Conservation (phyloP, 2,797 vertebrate genomes). For the Typhlichthys eigenmanni region DNA sequence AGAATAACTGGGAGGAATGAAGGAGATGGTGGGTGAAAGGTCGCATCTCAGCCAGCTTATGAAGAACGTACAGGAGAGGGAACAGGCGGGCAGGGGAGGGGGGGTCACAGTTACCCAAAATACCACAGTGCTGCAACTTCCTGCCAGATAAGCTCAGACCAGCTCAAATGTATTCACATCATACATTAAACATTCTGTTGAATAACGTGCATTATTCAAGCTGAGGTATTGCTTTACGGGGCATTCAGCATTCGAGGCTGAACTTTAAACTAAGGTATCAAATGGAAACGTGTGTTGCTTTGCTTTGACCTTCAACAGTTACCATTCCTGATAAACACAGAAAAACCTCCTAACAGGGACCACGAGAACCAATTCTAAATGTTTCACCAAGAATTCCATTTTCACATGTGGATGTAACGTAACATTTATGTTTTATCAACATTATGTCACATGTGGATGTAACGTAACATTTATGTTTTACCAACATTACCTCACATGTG, state of each 20-base stretch:
- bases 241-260: constrained; percentile 31
- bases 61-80: constrained; percentile 2
- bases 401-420: too few species aligned
- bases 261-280: constrained; percentile 33
- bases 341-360: too few species aligned
- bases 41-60: constrained; percentile 25
- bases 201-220: constrained; percentile 57
- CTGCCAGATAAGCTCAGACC: constrained; percentile 42
- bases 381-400: too few species aligned
- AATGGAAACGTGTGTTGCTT: constrained; percentile 20
- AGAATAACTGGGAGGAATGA: constrained; percentile 29
- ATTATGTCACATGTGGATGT: too few species aligned
- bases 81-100: constrained; percentile 1
- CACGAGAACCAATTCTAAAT: too few species aligned
- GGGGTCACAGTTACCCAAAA: constrained; percentile 16
- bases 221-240: constrained; percentile 36
- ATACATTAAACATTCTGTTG: constrained; percentile 62
- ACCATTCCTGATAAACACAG: too few species aligned
- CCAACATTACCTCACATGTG: not conserved
- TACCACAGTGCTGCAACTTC: constrained; percentile 35
- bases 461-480: too few species aligned
- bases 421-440: not conserved
- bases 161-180: constrained; percentile 57
- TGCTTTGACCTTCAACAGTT: too few species aligned
- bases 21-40: constrained; percentile 3